Percentiles rank a stretch among this genome's conserved stretches.
Conservation (phyloP, 2,888 invertebrate species). For the Clunio marinus region DNA sequence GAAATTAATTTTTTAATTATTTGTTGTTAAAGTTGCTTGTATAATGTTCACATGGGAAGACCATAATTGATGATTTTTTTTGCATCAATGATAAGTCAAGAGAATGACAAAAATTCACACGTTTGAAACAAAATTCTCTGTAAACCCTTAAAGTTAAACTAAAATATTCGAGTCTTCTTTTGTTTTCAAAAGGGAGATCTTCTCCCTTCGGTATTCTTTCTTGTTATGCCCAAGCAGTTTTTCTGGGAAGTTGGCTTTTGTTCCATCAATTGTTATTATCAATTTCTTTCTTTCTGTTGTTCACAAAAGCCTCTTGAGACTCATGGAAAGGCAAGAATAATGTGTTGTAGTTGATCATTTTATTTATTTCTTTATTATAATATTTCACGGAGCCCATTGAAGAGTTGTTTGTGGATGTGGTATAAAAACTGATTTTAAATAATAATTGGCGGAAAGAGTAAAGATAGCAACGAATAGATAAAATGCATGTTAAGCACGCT, state of each 20-base stretch:
- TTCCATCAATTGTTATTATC: constrained; percentile 33
- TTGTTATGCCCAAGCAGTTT: constrained; percentile 28
- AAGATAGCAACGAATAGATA: constrained; percentile 34
- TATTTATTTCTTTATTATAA: constrained; percentile 36
- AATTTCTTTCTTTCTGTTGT: constrained; percentile 30
- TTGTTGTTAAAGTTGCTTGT: no score
- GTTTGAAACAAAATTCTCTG: no score
- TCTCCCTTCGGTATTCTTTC: constrained; percentile 35
- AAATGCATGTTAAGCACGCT: constrained; percentile 24
- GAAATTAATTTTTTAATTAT: no score
- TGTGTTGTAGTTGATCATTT: constrained; percentile 22
- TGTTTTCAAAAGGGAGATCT: no score
- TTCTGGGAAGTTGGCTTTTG: constrained; percentile 1
- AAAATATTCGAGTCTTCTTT: no score
- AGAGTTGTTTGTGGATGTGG: not conserved
- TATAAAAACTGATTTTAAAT: constrained; percentile 9
- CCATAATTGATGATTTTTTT: no score
- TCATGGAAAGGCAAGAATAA: not conserved
- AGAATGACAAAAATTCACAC: no score
- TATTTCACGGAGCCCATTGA: constrained; percentile 18
- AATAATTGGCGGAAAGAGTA: constrained; percentile 27
- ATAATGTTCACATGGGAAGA: no score
- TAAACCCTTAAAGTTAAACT: no score
- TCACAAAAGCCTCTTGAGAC: constrained; percentile 1
- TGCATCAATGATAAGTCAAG: no score